Conservation (phyloP, 2,113 vertebrate genomes). For the Catharus minimus region DNA sequence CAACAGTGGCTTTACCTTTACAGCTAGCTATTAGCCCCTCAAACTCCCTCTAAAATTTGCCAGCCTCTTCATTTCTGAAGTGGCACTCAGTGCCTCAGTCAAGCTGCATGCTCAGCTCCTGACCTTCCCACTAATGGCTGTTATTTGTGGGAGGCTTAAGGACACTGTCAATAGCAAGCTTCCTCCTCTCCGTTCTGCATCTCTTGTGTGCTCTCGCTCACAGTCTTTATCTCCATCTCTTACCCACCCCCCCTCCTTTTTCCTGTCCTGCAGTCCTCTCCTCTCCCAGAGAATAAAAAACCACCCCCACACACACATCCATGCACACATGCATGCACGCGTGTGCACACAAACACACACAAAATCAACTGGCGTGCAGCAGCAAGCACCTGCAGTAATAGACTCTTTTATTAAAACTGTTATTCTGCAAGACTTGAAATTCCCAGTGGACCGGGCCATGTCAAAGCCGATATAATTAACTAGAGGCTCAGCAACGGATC, state of each 20-base stretch:
- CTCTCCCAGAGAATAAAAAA: slow-evolving; percentile 39
- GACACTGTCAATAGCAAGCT: slow-evolving; percentile 90
- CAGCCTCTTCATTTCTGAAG: slow-evolving; percentile 93
- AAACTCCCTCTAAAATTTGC: slow-evolving; percentile 89
- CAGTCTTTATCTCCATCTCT: slow-evolving; percentile 70
- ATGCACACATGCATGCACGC: not conserved
- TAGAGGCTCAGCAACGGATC: slow-evolving; percentile 99
- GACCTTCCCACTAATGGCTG: slow-evolving; percentile 95
- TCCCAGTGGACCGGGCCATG: slow-evolving; percentile 92
- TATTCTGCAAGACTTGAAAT: slow-evolving; percentile 98
- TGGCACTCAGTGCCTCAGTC: slow-evolving; percentile 93
- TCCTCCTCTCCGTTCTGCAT: slow-evolving; percentile 77
- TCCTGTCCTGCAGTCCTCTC: slow-evolving; percentile 67
- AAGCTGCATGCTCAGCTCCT: slow-evolving; percentile 92
- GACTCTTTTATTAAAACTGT: slow-evolving; percentile 99
- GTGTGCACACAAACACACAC: slow-evolving; percentile 31
- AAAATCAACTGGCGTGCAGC: slow-evolving; percentile 76
- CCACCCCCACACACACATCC: not conserved
- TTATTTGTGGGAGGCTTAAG: slow-evolving; percentile 96
- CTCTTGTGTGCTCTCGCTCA: slow-evolving; percentile 64
- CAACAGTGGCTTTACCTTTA: slow-evolving; percentile 83
- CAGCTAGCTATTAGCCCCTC: slow-evolving; percentile 81
- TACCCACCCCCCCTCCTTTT: not conserved
- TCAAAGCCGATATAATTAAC: slow-evolving; percentile 99
- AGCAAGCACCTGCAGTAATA: slow-evolving; percentile 89